Evolutionary conservation across 1,140 invertebrate species (phyloP).

Genomic region (Micrasema longulum): DNA sequence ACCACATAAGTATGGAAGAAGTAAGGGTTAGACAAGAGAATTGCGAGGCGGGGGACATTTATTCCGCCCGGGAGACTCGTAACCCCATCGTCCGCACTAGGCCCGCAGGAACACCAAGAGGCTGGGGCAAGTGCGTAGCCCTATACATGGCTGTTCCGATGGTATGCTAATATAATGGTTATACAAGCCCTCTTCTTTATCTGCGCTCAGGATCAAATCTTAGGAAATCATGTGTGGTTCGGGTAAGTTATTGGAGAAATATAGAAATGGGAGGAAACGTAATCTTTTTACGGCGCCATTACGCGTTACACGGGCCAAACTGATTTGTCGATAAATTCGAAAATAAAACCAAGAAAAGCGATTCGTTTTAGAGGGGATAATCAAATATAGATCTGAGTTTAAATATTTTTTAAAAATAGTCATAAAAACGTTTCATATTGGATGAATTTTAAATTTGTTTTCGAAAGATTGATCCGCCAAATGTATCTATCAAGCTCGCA

Average conservation of each 20-base stretch:
- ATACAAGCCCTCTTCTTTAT: constrained; percentile 45
- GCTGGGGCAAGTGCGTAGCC: constrained; percentile 38
- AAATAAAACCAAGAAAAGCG: no score
- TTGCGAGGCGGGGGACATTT: constrained; percentile 53
- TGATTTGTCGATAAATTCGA: constrained; percentile 18
- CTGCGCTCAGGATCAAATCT: constrained; percentile 53
- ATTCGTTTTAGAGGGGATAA: no score
- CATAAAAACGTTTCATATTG: no score
- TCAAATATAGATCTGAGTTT: no score
- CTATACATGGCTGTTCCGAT: constrained; percentile 31
- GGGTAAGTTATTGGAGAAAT: constrained; percentile 51
- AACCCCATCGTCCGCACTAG: constrained; percentile 54
- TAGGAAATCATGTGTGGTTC: constrained; percentile 51
- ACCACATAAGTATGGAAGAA: constrained; percentile 47
- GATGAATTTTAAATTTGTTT: no score
- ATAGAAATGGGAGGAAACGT: constrained; percentile 41
- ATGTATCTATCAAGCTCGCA: constrained; percentile 12
- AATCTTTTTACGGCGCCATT: constrained; percentile 45
- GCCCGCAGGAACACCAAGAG: constrained; percentile 48
- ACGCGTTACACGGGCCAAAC: constrained; percentile 2
- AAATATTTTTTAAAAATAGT: no score
- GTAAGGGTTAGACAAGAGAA: constrained; percentile 51
- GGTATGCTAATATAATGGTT: constrained; percentile 55
- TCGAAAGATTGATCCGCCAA: not conserved
- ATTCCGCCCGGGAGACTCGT: constrained; percentile 54